Conservation (phyloP, 2,113 vertebrate species). For the Glaucidium brasilianum region DNA sequence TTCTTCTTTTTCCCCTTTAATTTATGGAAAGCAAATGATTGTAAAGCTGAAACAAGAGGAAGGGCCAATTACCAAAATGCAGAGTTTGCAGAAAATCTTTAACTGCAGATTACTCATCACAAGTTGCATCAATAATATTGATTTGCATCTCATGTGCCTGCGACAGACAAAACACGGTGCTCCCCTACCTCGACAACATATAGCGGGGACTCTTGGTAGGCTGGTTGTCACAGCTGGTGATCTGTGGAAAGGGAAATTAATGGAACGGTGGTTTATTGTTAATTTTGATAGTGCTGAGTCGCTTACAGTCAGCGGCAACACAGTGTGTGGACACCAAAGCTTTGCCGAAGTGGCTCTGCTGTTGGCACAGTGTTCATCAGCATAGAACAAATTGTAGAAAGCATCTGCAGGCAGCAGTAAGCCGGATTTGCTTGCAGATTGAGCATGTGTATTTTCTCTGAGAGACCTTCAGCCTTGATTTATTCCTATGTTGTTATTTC, state of each 20-base stretch:
- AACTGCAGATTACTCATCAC: not conserved
- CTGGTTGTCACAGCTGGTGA: not conserved
- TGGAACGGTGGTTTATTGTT: too few species aligned
- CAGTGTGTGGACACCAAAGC: not conserved
- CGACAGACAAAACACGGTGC: not conserved
- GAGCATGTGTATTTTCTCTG: accelerated
- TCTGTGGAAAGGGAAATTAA: not conserved
- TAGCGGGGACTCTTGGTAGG: not conserved
- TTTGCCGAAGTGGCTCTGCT: not conserved
- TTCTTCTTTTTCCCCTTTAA: not conserved
- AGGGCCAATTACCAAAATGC: not conserved
- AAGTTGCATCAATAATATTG: not conserved
- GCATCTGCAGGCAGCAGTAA: not conserved
- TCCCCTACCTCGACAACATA: accelerated
- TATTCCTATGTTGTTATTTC: not conserved
- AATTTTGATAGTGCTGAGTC: not conserved
- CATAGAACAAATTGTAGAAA: accelerated
- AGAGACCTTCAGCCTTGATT: not conserved
- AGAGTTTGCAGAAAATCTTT: not conserved
- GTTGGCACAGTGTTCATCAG: accelerated
- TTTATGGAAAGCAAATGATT: not conserved
- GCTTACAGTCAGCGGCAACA: not conserved
- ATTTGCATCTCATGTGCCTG: accelerated
- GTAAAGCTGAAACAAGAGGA: not conserved
- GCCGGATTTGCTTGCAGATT: not conserved